These are phyloP conservation scores for Neuroscelio doddi DNA, from an alignment of 2,888 invertebrate genomes.

Conservation along the genomic window DNA sequence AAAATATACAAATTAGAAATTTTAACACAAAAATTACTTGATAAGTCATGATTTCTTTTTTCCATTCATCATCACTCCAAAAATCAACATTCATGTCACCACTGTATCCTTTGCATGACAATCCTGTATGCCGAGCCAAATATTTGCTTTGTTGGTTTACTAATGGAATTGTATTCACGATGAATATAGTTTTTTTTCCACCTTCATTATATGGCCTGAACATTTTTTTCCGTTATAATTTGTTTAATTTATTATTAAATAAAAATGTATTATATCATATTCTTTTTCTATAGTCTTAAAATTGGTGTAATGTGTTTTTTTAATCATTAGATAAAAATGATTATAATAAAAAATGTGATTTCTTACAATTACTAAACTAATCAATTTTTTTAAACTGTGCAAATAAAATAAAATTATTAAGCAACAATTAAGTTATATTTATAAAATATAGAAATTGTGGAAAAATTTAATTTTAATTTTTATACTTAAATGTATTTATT, in stretches of 20 bases:
- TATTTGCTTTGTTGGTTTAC: conserved; percentile 85
- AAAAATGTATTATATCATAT: conserved; percentile 2
- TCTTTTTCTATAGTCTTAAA: neutral
- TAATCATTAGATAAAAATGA: neutral
- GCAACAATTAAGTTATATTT: no score
- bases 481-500: no score
- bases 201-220: conserved; percentile 75
- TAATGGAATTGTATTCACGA: conserved; percentile 87
- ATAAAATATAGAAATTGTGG: no score
- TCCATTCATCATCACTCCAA: conserved; percentile 81
- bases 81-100: conserved; percentile 83
- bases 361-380: no score
- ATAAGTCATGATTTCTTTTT: conserved; percentile 75
- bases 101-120: conserved; percentile 79
- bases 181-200: conserved; percentile 84
- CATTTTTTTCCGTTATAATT: conserved; percentile 16
- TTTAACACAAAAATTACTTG: conserved; percentile 73
- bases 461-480: no score
- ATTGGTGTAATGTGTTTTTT: neutral
- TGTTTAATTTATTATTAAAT: no score
- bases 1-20: no score
- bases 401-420: no score
- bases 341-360: neutral
- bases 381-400: no score
- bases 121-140: conserved; percentile 77